Base-by-base conservation (phyloP, 2,797 vertebrate genomes). In the Sebastiscus albofasciatus region DNA sequence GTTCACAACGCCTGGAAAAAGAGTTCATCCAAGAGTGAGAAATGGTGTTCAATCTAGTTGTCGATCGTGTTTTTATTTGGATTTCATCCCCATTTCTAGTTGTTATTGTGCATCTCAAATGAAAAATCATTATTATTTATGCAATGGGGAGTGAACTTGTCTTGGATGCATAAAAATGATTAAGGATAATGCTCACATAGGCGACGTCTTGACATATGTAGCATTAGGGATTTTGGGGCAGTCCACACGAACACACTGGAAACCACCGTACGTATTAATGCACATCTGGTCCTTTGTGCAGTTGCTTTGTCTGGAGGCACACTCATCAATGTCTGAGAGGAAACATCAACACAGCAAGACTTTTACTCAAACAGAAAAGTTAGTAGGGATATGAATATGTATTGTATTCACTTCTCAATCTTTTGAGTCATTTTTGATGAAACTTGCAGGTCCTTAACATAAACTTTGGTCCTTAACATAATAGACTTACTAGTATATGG, bases 241-340 rank as follows among this genome's bases (percentile, higher is more conserved):
- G 75, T 96, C 96, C 11, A 97, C 96, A 6, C 58, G 94, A 55
- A 97, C 92, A 0, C 97, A 98, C 76, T 93, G 95, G 87, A 97
- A 95, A 4, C 96, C 94, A 13, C 97, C 97, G 0, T 97, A 97
- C 9, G 96, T 95, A 72, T 98, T 98, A 69, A 98, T 87, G 82
- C 97, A 98, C 29, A 94, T 91, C 46, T 97, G 95, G 0, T 96
- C 96, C 11, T 90, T 96, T 8, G 92, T 95, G 92, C 97, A 98
- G 92, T 97, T 95, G 90, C 96, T 96, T 83, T 96, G 96, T 82
- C 95, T 94, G 16, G 77, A 85, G 0, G 92, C 9, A 1, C 97
- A 98, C 79, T 98, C 97, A 20, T 98, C 96, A 52, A 97, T 93
- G 0, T 98, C 97, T 98, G 87, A 18, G 46, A 66, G n/a, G 26